Base-by-base conservation (phyloP, 1,140 invertebrate species). In the Cephus cinctus region DNA sequence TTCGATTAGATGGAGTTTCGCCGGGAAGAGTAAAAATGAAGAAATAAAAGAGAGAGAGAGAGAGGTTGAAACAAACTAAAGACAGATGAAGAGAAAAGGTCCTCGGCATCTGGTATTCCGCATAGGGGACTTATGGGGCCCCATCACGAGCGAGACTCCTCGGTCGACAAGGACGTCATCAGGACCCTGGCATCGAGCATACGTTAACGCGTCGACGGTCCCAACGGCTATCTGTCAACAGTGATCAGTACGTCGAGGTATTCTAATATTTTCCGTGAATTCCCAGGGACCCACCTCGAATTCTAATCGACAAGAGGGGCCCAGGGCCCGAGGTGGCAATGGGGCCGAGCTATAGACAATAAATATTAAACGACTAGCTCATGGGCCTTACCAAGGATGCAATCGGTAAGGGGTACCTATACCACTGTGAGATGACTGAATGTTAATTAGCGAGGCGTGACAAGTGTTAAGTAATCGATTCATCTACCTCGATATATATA, bases 181-280 rank as follows among this genome's bases (percentile, higher is more conserved):
- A n/a, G n/a, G n/a, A n/a, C n/a, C n/a, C n/a, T n/a, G n/a, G n/a
- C n/a, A n/a, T n/a, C n/a, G n/a, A n/a, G n/a, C n/a, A n/a, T n/a
- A n/a, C n/a, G n/a, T n/a, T n/a, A n/a, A 9, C 22, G 39, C 9
- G 35, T 2, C 34, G 18, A 51, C 20, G 8, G 11, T 15, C 27
- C 34, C 11, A 14, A 22, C 49, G n/a, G n/a, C 69, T 63, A 65
- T 69, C 55, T 50, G 57, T 50, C 56, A 59, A 68, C 67, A 57
- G 54, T 57, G 44, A 43, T 55, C 54, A 54, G 16, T 40, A 9
- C 43, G 23, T n/a, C 56, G 63, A 58, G 46, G 62, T 73, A 72
- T 73, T 74, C 59, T 69, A 71, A 71, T 72, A 72, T 60, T 63
- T 73, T 65, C 66, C 57, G 58, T 60, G 69, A 70, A 74, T 60